Evolutionary conservation across 2,888 invertebrate species (phyloP).

Genomic region (Resseliella maxima): DNA sequence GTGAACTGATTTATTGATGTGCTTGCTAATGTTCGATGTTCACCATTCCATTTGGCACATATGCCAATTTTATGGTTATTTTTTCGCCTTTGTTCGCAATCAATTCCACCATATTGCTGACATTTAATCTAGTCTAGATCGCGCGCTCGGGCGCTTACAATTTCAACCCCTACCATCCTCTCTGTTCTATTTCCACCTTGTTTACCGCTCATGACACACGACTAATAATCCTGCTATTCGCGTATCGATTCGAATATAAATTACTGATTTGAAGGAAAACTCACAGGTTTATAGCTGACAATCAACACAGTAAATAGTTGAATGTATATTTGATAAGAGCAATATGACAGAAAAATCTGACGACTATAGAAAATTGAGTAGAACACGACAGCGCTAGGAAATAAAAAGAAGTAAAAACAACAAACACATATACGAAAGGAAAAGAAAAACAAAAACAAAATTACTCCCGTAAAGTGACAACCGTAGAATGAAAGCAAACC

Average conservation of each 20-base stretch:
- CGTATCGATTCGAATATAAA: conserved; percentile 30
- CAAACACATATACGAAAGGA: too few species aligned
- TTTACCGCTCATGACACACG: background rate
- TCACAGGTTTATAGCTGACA: background rate
- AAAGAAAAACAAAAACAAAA: too few species aligned
- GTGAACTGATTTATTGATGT: background rate
- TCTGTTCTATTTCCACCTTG: too few species aligned
- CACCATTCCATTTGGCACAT: background rate
- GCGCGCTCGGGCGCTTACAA: too few species aligned
- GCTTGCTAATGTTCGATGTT: conserved; percentile 7
- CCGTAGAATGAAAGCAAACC: too few species aligned
- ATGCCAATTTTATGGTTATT: background rate
- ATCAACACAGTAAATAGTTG: background rate
- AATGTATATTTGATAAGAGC: background rate
- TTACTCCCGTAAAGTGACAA: too few species aligned
- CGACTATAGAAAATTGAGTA: background rate
- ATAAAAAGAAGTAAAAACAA: background rate
- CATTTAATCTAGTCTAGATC: background rate
- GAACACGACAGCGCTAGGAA: background rate
- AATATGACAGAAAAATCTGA: background rate
- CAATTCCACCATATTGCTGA: too few species aligned
- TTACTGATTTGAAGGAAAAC: background rate
- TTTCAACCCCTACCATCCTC: too few species aligned
- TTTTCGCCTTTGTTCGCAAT: background rate
- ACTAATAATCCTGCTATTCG: background rate